Evolutionary conservation across 2,888 invertebrate species (phyloP).

Genomic region (Unio delphinus): DNA sequence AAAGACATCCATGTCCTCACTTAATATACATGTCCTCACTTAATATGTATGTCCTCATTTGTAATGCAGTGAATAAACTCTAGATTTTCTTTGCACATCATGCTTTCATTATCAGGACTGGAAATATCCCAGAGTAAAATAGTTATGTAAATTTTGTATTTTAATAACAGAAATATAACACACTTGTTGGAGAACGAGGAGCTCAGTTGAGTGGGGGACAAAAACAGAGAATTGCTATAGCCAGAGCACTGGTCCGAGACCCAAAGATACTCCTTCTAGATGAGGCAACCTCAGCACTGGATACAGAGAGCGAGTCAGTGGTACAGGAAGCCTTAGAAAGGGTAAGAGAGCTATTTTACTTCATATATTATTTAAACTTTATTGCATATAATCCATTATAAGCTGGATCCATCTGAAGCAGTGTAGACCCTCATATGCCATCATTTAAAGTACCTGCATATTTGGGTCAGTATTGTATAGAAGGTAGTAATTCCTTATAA

Average conservation of each 20-base stretch:
- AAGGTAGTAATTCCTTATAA: too few species aligned
- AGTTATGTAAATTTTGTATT: neutral
- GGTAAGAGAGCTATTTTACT: conserved; percentile 43
- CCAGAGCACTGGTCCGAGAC: conserved; percentile 75
- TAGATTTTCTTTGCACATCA: too few species aligned
- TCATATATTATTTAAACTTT: too few species aligned
- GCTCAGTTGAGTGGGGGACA: conserved; percentile 71
- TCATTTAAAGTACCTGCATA: too few species aligned
- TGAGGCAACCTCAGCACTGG: conserved; percentile 69
- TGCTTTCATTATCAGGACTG: neutral
- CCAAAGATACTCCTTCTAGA: conserved; percentile 78
- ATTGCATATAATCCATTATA: neutral
- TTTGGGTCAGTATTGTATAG: too few species aligned
- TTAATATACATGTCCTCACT: too few species aligned
- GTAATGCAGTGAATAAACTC: too few species aligned
- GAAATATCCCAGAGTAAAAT: neutral
- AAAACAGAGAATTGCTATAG: conserved; percentile 72
- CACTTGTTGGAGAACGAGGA: conserved; percentile 71
- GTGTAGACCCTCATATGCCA: too few species aligned
- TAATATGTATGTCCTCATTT: too few species aligned
- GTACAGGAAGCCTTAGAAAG: conserved; percentile 83
- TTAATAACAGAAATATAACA: conserved; percentile 67
- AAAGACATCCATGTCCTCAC: too few species aligned
- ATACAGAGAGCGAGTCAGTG: conserved; percentile 68
- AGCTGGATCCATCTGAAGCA: neutral